These are phyloP conservation scores for Pyralis farinalis DNA, from an alignment of 2,888 invertebrate genomes.

Conservation along the genomic window DNA sequence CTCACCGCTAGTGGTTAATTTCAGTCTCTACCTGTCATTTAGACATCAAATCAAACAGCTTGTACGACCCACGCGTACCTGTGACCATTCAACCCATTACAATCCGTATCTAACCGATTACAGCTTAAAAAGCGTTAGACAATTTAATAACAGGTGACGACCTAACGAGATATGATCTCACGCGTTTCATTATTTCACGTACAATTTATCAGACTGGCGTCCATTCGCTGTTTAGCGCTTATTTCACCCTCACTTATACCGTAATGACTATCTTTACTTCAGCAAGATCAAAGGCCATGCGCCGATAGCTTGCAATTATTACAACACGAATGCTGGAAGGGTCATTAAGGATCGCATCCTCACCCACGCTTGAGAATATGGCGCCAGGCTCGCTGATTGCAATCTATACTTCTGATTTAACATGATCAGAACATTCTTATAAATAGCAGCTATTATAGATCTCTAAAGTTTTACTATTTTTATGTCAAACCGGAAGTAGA, in stretches of 20 bases:
- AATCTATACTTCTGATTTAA: conserved; percentile 65
- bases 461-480: too few species aligned
- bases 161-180: conserved; percentile 51
- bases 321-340: conserved; percentile 60
- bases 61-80: not conserved
- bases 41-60: not conserved
- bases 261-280: conserved; percentile 75
- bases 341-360: conserved; percentile 55
- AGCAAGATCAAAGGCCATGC: conserved; percentile 73
- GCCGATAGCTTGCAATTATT: conserved; percentile 74
- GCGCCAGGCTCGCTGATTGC: conserved; percentile 67
- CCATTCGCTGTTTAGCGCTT: conserved; percentile 62
- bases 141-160: conserved; percentile 44
- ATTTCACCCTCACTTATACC: conserved; percentile 68
- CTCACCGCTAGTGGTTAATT: not conserved
- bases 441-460: too few species aligned
- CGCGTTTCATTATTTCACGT: conserved; percentile 66
- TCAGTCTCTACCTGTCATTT: not conserved
- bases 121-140: conserved; percentile 40
- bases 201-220: conserved; percentile 68
- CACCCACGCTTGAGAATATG: conserved; percentile 44
- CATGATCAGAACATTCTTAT: conserved; percentile 41
- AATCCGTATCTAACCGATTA: conserved; percentile 23
- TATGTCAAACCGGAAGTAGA: too few species aligned
- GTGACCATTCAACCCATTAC: conserved; percentile 6